Percentiles rank a stretch among this genome's conserved stretches.
phyloP scores from a whole-genome alignment of 2,797 vertebrate genomes.

The Austrolebias charrua region DNA sequence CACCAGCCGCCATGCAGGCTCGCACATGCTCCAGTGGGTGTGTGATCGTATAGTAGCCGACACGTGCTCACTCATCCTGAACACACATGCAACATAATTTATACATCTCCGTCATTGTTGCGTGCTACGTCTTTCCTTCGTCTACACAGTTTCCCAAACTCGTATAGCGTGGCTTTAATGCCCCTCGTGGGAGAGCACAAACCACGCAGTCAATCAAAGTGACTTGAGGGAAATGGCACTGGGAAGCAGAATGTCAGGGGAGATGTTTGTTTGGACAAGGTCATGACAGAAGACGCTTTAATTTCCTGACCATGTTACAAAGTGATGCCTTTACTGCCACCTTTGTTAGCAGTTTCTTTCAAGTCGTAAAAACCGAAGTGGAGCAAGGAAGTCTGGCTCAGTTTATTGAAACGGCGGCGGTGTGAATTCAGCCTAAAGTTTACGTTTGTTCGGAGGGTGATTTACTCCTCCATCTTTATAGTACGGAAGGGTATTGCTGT shows the following conservation, averaged over 20 bases:
- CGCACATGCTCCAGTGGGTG: constrained; percentile 65
- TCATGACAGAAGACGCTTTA: constrained; percentile 61
- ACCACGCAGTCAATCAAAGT: constrained; percentile 71
- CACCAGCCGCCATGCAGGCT: constrained; percentile 47
- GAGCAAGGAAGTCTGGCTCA: constrained; percentile 9
- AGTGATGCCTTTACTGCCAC: constrained; percentile 38
- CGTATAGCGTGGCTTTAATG: constrained; percentile 43
- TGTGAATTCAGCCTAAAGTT: constrained; percentile 28
- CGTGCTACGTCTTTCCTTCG: constrained; percentile 18
- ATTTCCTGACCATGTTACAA: constrained; percentile 49
- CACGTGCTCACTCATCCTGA: constrained; percentile 58
- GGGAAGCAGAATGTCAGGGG: constrained; percentile 50
- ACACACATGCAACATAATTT: constrained; percentile 27
- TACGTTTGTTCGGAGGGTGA: constrained; percentile 27
- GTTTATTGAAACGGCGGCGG: constrained; percentile 18
- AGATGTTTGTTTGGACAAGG: constrained; percentile 72
- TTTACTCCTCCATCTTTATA: constrained; percentile 25
- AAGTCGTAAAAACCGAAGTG: constrained; percentile 38
- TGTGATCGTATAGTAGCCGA: constrained; percentile 61
- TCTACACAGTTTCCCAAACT: constrained; percentile 1
- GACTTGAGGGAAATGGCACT: constrained; percentile 53
- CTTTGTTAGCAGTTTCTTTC: constrained; percentile 36
- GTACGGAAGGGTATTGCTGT: too few relatives aligned
- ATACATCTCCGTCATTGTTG: constrained; percentile 12
- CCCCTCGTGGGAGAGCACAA: constrained; percentile 62